Evolutionary conservation across 2,113 vertebrate genomes (phyloP).

Genomic region (Pseudolaguvia tuberculata): DNA sequence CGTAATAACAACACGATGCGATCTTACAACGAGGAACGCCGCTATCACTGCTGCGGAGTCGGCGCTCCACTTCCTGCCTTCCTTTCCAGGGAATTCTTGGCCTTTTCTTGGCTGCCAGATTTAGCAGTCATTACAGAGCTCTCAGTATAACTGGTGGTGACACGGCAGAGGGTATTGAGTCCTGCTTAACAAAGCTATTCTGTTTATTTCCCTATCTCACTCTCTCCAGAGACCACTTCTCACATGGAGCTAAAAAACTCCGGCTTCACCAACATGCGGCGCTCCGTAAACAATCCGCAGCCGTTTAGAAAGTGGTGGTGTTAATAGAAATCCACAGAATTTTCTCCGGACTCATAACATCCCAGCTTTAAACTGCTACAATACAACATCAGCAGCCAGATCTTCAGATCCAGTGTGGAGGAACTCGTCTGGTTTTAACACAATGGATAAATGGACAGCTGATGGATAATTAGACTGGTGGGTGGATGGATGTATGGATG

Average conservation of each 20-base stretch:
- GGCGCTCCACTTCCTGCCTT: background rate
- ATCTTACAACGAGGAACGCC: constrained; percentile 14
- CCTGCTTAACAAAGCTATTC: constrained; percentile 6
- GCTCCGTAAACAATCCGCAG: no score
- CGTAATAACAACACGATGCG: constrained; percentile 20
- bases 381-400: no score
- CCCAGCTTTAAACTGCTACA: no score
- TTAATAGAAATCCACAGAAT: no score
- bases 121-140: constrained; percentile 17
- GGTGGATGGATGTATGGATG: no score
- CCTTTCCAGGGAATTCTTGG: background rate
- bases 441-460: no score
- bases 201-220: background rate
- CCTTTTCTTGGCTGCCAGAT: constrained; percentile 23
- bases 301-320: no score
- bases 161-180: background rate
- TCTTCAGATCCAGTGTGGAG: no score
- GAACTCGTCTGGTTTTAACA: no score
- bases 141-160: background rate
- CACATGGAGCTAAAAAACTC: background rate
- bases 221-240: background rate
- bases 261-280: background rate
- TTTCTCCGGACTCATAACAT: no score
- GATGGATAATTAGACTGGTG: no score
- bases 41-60: background rate